These are phyloP conservation scores for Gymnoscopelus microlampas DNA, from an alignment of 2,797 vertebrate genomes.

Conservation along the genomic window DNA sequence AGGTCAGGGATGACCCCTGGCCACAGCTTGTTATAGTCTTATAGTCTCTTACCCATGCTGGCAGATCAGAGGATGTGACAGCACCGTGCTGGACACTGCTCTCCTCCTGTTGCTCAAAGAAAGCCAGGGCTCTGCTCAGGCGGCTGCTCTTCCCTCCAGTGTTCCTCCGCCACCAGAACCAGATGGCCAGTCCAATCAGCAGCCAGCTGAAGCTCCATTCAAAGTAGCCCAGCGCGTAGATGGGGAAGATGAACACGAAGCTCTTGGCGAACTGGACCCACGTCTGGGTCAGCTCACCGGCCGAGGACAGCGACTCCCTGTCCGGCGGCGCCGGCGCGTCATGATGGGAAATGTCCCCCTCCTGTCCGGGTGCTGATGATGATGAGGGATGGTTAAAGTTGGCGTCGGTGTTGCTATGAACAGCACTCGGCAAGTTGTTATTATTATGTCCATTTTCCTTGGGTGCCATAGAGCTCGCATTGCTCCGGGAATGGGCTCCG, in stretches of 20 bases:
- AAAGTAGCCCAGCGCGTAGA: slow-evolving; percentile 94
- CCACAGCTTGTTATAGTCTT: no score
- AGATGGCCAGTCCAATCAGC: slow-evolving; percentile 87
- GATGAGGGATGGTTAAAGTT: slow-evolving; percentile 60
- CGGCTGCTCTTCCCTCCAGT: slow-evolving; percentile 82
- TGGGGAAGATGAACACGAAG: slow-evolving; percentile 92
- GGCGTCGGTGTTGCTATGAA: slow-evolving; percentile 23
- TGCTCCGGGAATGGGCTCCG: slow-evolving; percentile 55
- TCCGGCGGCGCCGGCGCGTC: slow-evolving; percentile 6
- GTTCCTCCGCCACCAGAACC: slow-evolving; percentile 90
- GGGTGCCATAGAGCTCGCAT: slow-evolving; percentile 45
- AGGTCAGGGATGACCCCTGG: no score
- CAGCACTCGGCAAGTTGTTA: slow-evolving; percentile 34
- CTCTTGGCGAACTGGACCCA: slow-evolving; percentile 90
- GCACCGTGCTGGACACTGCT: slow-evolving; percentile 77
- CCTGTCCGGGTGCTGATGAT: background rate
- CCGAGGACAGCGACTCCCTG: slow-evolving; percentile 56
- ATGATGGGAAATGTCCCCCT: slow-evolving; percentile 45
- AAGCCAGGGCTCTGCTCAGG: slow-evolving; percentile 86
- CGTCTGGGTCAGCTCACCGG: slow-evolving; percentile 80
- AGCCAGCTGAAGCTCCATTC: slow-evolving; percentile 97
- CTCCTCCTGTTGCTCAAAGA: slow-evolving; percentile 91
- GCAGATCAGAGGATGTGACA: slow-evolving; percentile 87
- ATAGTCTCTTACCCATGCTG: slow-evolving; percentile 90
- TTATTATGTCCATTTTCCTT: slow-evolving; percentile 69